These are phyloP conservation scores for Globia sparganii DNA, from an alignment of 2,888 invertebrate species.

Conservation along the genomic window DNA sequence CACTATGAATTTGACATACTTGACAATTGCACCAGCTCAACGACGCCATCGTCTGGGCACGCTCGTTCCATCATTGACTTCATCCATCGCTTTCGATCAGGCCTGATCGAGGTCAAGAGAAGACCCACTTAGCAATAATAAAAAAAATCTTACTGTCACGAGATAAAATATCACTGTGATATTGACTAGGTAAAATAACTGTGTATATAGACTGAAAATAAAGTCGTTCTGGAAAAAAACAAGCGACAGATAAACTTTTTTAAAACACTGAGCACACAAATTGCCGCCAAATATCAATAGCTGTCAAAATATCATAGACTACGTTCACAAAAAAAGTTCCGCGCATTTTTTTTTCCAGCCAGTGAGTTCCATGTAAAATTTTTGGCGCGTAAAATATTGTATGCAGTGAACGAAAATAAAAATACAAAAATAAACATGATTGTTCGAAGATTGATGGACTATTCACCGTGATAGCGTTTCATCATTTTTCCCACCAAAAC, in stretches of 20 bases:
- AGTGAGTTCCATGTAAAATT: conserved; percentile 20
- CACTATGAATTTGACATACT: background rate
- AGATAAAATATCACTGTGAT: too few relatives aligned
- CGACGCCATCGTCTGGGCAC: too few relatives aligned
- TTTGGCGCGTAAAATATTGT: conserved; percentile 53
- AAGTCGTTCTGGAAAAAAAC: background rate
- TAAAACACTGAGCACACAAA: conserved; percentile 13
- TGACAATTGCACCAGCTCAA: too few relatives aligned
- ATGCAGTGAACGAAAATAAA: conserved; percentile 41
- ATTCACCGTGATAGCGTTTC: conserved; percentile 58
- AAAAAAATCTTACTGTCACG: too few relatives aligned
- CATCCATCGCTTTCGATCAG: too few relatives aligned
- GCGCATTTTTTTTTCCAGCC: conserved; percentile 8
- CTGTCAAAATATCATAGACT: conserved; percentile 59
- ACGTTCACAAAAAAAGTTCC: conserved; percentile 26
- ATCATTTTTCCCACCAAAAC: conserved; percentile 54
- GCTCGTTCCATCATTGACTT: too few relatives aligned
- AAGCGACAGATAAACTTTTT: background rate
- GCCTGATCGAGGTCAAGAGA: too few relatives aligned
- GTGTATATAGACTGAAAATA: background rate
- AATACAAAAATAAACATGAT: conserved; percentile 56
- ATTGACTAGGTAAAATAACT: too few relatives aligned
- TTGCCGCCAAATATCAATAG: conserved; percentile 49
- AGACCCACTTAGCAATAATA: too few relatives aligned
- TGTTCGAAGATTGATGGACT: conserved; percentile 64